Percentiles rank a stretch among this genome's conserved stretches.
Conservation (phyloP, 2,113 vertebrate species). For the Eptesicus fuscus region DNA sequence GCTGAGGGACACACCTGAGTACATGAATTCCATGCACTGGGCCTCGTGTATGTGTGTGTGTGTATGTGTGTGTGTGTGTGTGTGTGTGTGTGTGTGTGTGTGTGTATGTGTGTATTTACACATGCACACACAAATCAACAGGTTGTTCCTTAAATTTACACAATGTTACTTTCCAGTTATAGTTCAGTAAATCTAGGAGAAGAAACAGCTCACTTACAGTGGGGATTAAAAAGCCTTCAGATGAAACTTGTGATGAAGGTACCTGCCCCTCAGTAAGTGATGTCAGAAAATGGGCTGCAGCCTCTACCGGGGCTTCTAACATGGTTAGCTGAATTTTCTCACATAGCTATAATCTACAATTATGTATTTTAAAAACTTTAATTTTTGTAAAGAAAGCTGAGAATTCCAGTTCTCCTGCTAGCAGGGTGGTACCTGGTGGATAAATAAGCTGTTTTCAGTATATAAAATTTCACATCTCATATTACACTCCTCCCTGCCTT, state of each 20-base stretch:
- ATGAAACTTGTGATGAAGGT: not conserved
- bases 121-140: not conserved
- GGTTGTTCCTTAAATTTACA: not conserved
- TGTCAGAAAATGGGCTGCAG: not conserved
- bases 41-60: too few species aligned
- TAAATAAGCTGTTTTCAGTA: not conserved
- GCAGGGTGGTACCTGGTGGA: not conserved
- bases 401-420: not conserved
- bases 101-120: too few species aligned
- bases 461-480: slow-evolving; percentile 29
- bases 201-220: not conserved
- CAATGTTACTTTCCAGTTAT: not conserved
- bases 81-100: too few species aligned
- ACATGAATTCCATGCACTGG: too few species aligned
- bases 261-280: fast-evolving
- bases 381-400: not conserved
- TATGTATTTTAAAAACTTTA: not conserved
- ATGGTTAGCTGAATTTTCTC: not conserved
- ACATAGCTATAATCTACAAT: not conserved
- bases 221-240: not conserved
- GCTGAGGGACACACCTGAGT: too few species aligned
- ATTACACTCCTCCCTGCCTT: not conserved
- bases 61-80: too few species aligned
- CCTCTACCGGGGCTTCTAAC: fast-evolving
- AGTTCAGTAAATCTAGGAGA: not conserved